Evolutionary conservation across 2,113 vertebrate species (phyloP), one percentile per base, ranked within the genome.

Genomic region (Sterna hirundo): DNA sequence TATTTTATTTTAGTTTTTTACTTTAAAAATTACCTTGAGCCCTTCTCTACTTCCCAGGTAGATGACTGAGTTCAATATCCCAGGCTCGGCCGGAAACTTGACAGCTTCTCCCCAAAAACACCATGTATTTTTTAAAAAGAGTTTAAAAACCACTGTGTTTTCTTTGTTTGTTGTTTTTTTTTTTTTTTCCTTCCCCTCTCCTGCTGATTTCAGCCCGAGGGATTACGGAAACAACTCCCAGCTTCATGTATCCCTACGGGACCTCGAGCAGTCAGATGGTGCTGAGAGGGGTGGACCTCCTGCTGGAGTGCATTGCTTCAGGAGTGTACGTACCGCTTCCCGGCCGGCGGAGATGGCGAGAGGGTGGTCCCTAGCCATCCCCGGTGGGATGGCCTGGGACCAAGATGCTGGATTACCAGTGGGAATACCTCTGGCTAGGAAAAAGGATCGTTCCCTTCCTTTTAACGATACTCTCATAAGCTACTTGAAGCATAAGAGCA

Each of bases 271-370:
- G 98, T 91, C 99, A 99, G 97, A 99, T 99, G 98, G 99, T 99
- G 80, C 98, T 99, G 19, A 96, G 99, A 18, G 99, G 99, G 13
- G 98, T 98, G 95, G 98, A 99, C 82, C 98, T 99, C 61, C 95
- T 99, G 83, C 98, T 99, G 96, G 99, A 99, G 97, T 99, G 99
- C 96, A 99, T 99, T 16, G 99, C 99, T 57, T 99, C 99, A 0
- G 99, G 99, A 96, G 98, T 99, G 99, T 99, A 98, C 55, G 99
- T 99, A 96, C 70, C 2, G 11, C 51, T 10, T 32, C 54, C n/a
- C 15, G 3, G 32, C 44, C 2, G 21, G 19, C 0, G 2, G 23
- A 5, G 8, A 11, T 13, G 42, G 83, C 0, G 11, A 80, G 52
- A 5, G 30, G n/a, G 62, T 4, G 34, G 44, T 49, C 11, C 22